A percentile compares a stretch with the other conserved stretches of the same genome.
Evolutionary conservation across 2,888 invertebrate genomes (phyloP).

Genomic region (Phymatocera aterrima): DNA sequence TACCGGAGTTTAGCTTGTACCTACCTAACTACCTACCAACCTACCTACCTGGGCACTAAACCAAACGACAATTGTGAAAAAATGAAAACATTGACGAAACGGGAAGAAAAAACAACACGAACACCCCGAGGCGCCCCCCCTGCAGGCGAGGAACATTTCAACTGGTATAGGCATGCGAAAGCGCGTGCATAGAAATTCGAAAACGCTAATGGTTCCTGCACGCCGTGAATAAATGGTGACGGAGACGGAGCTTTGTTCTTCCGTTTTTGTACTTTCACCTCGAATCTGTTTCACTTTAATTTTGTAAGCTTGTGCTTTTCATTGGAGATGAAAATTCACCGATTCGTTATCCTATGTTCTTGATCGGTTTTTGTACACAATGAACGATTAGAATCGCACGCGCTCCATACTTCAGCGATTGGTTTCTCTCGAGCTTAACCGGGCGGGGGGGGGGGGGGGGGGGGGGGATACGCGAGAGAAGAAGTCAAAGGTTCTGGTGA

Average conservation of each 20-base stretch:
- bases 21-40: not conserved
- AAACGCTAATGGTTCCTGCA: slow-evolving; percentile 13
- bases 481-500: not conserved
- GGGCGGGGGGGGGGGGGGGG: not conserved
- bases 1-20: not conserved
- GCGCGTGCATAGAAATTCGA: not conserved
- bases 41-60: not conserved
- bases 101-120: no score
- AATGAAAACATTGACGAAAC: not conserved
- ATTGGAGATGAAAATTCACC: no score
- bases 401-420: no score
- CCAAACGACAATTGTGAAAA: not conserved
- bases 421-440: no score
- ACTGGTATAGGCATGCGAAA: not conserved
- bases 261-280: not conserved
- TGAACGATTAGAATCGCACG: no score
- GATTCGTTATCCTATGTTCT: no score
- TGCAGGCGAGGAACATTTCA: not conserved
- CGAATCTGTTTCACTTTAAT: no score
- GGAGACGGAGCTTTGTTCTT: not conserved
- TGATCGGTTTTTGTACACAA: no score
- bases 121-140: no score
- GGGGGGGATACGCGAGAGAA: not conserved
- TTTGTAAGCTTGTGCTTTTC: no score
- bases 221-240: not conserved